phyloP scores from a whole-genome alignment of 2,113 vertebrate genomes.

The Nyctereutes procyonoides region DNA sequence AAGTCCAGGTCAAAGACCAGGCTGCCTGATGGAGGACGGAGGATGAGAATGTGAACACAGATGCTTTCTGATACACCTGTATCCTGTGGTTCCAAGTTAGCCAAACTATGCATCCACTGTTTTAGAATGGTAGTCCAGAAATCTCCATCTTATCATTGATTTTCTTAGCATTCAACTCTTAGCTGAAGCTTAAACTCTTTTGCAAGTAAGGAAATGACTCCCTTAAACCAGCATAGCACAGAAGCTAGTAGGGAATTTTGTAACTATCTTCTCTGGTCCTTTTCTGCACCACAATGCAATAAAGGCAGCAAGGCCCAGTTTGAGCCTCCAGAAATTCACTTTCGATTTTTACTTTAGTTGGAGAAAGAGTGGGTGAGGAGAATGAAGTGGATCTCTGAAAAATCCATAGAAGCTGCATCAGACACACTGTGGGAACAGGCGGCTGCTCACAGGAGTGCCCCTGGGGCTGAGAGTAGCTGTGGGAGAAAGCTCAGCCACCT shows the following conservation, averaged over 20 bases:
- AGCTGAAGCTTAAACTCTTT: neutral
- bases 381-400: neutral
- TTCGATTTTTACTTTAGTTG: slow-evolving; percentile 16
- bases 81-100: neutral
- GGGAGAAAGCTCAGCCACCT: neutral
- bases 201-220: neutral
- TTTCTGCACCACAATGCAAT: neutral
- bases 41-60: neutral
- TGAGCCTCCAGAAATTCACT: neutral
- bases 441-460: neutral
- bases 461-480: neutral
- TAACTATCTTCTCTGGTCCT: neutral
- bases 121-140: neutral
- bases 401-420: neutral
- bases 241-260: neutral
- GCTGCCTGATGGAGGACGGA: neutral
- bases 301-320: neutral
- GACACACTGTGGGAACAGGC: neutral
- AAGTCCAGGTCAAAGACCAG: neutral
- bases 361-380: neutral
- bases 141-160: neutral
- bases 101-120: neutral
- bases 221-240: neutral
- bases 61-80: neutral
- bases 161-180: neutral